These are phyloP conservation scores for Rhinolophus sinicus DNA, from an alignment of 2,113 vertebrate species.

Conservation along the genomic window DNA sequence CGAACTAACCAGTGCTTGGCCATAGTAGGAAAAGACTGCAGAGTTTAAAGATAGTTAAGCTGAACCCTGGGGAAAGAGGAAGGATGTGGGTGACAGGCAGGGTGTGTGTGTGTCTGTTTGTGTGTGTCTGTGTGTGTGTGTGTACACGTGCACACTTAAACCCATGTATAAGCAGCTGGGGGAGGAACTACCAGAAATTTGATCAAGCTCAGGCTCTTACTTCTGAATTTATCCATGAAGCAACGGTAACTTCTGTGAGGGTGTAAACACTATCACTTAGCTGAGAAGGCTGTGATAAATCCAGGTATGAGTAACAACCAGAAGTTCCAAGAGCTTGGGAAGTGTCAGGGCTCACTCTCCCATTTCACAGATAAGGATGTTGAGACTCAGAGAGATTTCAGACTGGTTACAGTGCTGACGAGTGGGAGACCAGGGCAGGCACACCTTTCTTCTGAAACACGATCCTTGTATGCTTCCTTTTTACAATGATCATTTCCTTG, in stretches of 20 bases:
- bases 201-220: background rate
- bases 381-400: background rate
- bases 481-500: background rate
- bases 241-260: background rate
- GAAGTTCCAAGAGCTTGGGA: background rate
- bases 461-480: background rate
- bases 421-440: background rate
- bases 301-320: background rate
- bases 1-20: background rate
- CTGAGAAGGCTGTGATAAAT: background rate
- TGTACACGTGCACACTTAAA: background rate
- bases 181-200: background rate
- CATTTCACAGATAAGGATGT: background rate
- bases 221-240: background rate
- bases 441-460: background rate
- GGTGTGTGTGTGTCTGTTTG: fast-evolving
- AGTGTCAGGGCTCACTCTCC: background rate
- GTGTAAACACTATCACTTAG: background rate
- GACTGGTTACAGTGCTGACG: too few relatives aligned
- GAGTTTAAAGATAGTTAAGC: background rate
- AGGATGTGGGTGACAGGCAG: too few relatives aligned
- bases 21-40: background rate
- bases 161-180: background rate
- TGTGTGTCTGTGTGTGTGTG: background rate
- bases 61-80: background rate